A percentile compares a stretch with the other conserved stretches of the same genome.
Conservation (phyloP, 2,113 vertebrate species). For the Saguinus midas region DNA sequence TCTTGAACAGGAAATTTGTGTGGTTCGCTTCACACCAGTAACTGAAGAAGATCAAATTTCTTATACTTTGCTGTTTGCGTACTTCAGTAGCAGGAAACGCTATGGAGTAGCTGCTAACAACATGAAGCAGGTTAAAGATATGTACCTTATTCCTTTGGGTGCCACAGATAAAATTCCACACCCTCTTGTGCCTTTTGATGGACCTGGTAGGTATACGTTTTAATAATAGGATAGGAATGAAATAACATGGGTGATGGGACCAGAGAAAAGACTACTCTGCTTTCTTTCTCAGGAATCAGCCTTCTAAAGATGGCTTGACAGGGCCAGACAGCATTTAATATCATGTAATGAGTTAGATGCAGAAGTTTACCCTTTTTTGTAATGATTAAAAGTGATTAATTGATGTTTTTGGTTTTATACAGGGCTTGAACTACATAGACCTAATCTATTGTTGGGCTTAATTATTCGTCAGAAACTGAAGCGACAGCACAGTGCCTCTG, state of each 20-base stretch:
- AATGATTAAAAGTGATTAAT: conserved; percentile 36
- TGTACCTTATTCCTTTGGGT: conserved; percentile 97
- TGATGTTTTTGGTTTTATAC: conserved; percentile 76
- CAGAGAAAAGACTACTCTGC: not conserved
- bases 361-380: not conserved
- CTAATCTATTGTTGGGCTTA: conserved; percentile 94
- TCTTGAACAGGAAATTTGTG: conserved; percentile 93
- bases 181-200: conserved; percentile 98
- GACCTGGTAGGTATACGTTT: conserved; percentile 90
- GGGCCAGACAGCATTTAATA: not conserved
- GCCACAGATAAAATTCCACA: conserved; percentile 96
- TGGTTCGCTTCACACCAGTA: conserved; percentile 96
- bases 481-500: conserved; percentile 84
- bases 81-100: conserved; percentile 97
- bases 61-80: conserved; percentile 95
- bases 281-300: not conserved
- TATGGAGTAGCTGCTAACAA: conserved; percentile 98
- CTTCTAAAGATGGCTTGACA: not conserved
- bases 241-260: not conserved
- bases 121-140: conserved; percentile 97
- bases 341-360: not conserved
- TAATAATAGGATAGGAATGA: not conserved
- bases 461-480: conserved; percentile 96
- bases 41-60: conserved; percentile 99
- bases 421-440: conserved; percentile 95